Base-by-base conservation (phyloP, 2,797 vertebrate genomes). In the Aphelocoma californica region DNA sequence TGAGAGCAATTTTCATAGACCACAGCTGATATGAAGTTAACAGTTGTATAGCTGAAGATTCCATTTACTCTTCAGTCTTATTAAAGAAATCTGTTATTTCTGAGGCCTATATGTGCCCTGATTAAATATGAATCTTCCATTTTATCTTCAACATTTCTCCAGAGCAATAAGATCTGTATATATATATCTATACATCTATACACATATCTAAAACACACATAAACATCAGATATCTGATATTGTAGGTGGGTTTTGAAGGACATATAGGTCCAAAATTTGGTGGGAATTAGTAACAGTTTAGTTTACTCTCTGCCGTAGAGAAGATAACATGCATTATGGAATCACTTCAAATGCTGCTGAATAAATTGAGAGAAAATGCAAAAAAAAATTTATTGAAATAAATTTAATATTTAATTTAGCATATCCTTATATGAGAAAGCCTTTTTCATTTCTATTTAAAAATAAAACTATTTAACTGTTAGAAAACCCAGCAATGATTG, bases 1-100 rank as follows among this genome's bases (percentile, higher is more conserved):
- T 58, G 53, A 60, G 14, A 73, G 50, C 4, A 71, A 40, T 60
- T 92, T 89, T 61, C 48, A 32, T 8, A 42, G 25, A 45, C 17
- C 3, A 2, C 4, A 75, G 9, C 2, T 77, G 53, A n/a, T 74
- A 64, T 0, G 2, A 70, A 34, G 7, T 61, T 45, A 72, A 34
- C 8, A 48, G 20, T 36, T 60, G 4, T 36, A 6, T 48, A 77
- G 38, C 5, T 71, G 18, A 84, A 40, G 26, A 56, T 75, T 73
- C 38, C 4, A 28, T 42, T 78, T 54, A 51, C 16, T 17, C 1
- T 62, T 86, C 21, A 56, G 12, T 45, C 21, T 77, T 88, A 15
- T n/a, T 42, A 60, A 40, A 62, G 32, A 75, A 51, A 50, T 58
- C 2, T 71, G 5, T 44, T 64, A 34, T 78, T 65, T 75, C 65